Evolutionary conservation across 2,113 vertebrate species (phyloP), one percentile per base, ranked within the genome.

Genomic region (Daphoenositta chrysoptera): DNA sequence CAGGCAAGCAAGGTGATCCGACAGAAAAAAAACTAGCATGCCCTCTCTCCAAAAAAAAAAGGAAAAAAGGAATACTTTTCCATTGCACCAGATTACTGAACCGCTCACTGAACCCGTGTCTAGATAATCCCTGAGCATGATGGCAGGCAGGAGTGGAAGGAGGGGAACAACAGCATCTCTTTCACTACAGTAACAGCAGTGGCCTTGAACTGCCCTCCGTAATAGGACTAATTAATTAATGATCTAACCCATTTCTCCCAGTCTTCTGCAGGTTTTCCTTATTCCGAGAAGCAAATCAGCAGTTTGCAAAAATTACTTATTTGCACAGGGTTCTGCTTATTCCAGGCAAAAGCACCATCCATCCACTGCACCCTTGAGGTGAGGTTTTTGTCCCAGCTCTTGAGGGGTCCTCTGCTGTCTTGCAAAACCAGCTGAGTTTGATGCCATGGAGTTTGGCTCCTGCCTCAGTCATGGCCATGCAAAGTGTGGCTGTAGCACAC

Each of bases 371-470:
- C 19, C 26, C 12, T 18, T 37, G 69, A 81, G 45, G 4, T 48
- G 22, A 26, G 18, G 5, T 48, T 70, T 40, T 10, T 57, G 9
- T 60, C 26, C 28, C 12, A n/a, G 0, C 37, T 63, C n/a, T 21
- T 39, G 10, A 50, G 27, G 5, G 5, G 1, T 33, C 7, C 22
- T 68, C 44, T 10, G 3, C 39, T 81, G 13, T 33, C 27, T 12
- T 60, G 68, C 3, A 22, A 87, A 77, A 60, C 11, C 18, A 56
- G 1, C 54, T 15, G 4, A 2, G 10, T 45, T 85, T 81, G 3
- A 1, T 79, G 65, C n/a, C 6, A 0, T 26, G 65, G 19, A n/a
- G 14, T 65, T 48, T 48, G 40, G 40, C 28, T 1, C 2, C 54
- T 71, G 17, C 28, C 56, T 71, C 47, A 22, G 0, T 70, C 17